Evolutionary conservation across 2,888 invertebrate genomes (phyloP).

Genomic region (Perizoma affinitatum): DNA sequence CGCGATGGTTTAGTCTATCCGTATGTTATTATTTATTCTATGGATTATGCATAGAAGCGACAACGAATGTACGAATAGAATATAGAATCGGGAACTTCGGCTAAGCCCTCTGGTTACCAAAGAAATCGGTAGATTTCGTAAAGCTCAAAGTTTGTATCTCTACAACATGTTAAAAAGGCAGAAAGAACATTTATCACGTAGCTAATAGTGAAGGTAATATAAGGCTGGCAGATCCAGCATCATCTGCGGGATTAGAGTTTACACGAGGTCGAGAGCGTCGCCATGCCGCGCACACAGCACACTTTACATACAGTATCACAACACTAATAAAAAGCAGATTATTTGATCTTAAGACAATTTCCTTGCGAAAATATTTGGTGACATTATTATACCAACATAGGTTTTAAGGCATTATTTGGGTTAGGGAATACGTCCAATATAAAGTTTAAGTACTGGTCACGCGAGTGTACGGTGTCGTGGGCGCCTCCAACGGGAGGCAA

Average conservation of each 20-base stretch:
- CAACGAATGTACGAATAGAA: no score
- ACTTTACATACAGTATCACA: constrained; percentile 12
- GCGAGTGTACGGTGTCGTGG: constrained; percentile 33
- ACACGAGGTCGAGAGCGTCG: constrained; percentile 69
- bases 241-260: constrained; percentile 81
- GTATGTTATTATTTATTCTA: no score
- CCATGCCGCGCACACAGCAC: constrained; percentile 53
- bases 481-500: constrained; percentile 73
- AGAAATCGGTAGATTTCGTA: no score
- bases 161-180: constrained; percentile 22
- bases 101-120: no score
- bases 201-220: constrained; percentile 71
- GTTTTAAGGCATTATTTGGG: neutral
- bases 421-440: neutral
- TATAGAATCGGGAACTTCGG: no score
- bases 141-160: no score
- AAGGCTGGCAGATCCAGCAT: constrained; percentile 79
- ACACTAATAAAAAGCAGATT: neutral
- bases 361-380: no score
- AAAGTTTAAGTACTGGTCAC: constrained; percentile 11
- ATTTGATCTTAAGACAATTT: neutral
- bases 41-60: no score
- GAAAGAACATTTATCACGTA: constrained; percentile 64
- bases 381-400: no score
- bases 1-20: no score